Percentiles rank a stretch among this genome's conserved stretches.
phyloP scores from a whole-genome alignment of 2,797 vertebrate genomes.

The Dendrocincla fuliginosa region DNA sequence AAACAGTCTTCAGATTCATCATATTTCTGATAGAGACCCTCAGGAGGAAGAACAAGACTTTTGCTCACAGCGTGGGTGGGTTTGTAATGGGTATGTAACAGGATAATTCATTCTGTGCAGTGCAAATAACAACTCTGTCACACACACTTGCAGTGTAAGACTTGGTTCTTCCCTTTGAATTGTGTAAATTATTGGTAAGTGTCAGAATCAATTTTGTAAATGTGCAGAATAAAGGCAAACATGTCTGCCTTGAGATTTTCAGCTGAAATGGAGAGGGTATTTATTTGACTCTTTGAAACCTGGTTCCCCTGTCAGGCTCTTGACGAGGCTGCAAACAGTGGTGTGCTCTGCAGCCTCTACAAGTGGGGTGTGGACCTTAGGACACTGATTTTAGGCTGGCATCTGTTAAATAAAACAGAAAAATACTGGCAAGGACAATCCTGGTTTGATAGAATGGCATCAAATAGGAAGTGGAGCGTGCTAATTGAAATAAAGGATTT shows the following conservation, averaged over 20 bases:
- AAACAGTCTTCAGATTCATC: not conserved
- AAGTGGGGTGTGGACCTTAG: not conserved
- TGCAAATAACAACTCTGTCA: not conserved
- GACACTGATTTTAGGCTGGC: not conserved
- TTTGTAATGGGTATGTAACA: not conserved
- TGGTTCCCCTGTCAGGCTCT: not conserved
- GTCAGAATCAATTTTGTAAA: not conserved
- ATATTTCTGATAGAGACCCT: not conserved
- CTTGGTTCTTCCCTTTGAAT: not conserved
- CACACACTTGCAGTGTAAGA: not conserved
- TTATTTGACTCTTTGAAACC: not conserved
- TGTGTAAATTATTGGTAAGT: not conserved
- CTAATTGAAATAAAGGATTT: not conserved
- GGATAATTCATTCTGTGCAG: not conserved
- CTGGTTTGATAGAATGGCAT: not conserved
- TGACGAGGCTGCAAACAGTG: not conserved
- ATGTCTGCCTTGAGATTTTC: not conserved
- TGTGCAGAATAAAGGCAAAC: not conserved
- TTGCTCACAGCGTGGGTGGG: rapidly evolving
- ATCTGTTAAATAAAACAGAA: not conserved
- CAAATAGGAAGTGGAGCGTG: not conserved
- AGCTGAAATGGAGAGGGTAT: not conserved
- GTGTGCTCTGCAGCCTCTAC: not conserved
- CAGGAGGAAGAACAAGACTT: not conserved
- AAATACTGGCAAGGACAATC: not conserved